phyloP scores from a whole-genome alignment of 2,113 vertebrate genomes.

The Lagenorhynchus albirostris region DNA sequence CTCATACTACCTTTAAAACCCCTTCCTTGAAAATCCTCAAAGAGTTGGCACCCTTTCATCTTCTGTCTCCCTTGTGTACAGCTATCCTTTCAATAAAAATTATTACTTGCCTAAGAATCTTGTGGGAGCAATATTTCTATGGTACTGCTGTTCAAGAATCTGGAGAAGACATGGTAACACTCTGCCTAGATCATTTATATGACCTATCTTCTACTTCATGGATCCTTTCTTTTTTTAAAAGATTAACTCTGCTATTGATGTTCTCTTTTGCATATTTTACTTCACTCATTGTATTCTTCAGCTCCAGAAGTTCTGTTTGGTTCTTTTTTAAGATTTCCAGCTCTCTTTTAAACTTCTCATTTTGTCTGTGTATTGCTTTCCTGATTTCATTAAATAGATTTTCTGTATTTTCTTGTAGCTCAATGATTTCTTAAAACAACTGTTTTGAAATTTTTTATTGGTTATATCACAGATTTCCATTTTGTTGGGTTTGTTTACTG shows the following conservation, averaged over 20 bases:
- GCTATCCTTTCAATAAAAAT: too few species aligned
- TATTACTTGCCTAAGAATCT: too few species aligned
- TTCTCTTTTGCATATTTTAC: not conserved
- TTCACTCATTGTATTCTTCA: not conserved
- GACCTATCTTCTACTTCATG: not conserved
- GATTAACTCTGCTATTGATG: not conserved
- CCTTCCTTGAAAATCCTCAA: too few species aligned
- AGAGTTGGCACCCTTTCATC: too few species aligned
- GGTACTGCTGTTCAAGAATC: too few species aligned
- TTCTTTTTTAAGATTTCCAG: too few species aligned
- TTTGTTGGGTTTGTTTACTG: not conserved
- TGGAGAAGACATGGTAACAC: too few species aligned
- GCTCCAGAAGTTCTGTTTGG: not conserved
- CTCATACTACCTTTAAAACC: too few species aligned
- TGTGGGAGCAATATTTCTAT: too few species aligned
- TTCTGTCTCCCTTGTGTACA: too few species aligned
- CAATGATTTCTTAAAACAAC: not conserved
- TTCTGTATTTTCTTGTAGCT: not conserved
- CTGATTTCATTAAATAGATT: not conserved
- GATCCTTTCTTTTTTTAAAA: not conserved
- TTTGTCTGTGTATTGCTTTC: not conserved
- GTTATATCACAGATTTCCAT: not conserved
- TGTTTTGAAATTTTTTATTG: not conserved
- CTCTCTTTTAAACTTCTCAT: too few species aligned
- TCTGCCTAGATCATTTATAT: not conserved